phyloP scores from a whole-genome alignment of 2,797 vertebrate genomes.

The Micropoecilia bifurca region DNA sequence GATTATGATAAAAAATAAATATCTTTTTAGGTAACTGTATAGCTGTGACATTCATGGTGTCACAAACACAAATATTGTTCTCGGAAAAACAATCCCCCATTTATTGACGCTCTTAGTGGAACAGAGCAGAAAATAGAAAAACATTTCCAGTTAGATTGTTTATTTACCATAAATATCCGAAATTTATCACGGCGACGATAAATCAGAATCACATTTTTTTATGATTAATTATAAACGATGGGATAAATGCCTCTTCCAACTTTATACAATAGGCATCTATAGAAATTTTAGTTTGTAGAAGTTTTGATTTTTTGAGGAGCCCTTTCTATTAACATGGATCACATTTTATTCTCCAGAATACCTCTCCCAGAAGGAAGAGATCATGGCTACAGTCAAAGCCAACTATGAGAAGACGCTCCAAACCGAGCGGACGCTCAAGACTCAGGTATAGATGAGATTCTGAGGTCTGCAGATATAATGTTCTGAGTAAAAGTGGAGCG shows the following conservation, averaged over 20 bases:
- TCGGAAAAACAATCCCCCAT: background rate
- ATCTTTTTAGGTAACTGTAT: too few relatives aligned
- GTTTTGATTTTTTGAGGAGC: background rate
- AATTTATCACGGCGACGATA: too few relatives aligned
- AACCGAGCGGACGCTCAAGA: conserved; percentile 95
- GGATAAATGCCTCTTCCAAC: too few relatives aligned
- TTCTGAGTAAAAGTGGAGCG: background rate
- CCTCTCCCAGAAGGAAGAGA: conserved; percentile 87
- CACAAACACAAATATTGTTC: too few relatives aligned
- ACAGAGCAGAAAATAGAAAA: too few relatives aligned
- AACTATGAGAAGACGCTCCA: conserved; percentile 90
- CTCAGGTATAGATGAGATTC: conserved; percentile 83
- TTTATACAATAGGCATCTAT: background rate
- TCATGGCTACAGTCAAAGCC: conserved; percentile 84
- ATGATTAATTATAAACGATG: too few relatives aligned
- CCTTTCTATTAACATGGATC: background rate
- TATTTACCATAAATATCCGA: too few relatives aligned
- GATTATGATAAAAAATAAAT: too few relatives aligned
- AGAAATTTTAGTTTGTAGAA: background rate
- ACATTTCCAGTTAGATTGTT: too few relatives aligned
- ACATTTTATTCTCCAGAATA: conserved; percentile 79
- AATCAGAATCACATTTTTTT: too few relatives aligned
- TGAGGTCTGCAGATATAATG: background rate
- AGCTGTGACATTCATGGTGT: too few relatives aligned
- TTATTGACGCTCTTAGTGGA: too few relatives aligned